These are phyloP conservation scores for Apaloderma vittatum DNA, from an alignment of 2,113 vertebrate genomes.

Conservation along the genomic window DNA sequence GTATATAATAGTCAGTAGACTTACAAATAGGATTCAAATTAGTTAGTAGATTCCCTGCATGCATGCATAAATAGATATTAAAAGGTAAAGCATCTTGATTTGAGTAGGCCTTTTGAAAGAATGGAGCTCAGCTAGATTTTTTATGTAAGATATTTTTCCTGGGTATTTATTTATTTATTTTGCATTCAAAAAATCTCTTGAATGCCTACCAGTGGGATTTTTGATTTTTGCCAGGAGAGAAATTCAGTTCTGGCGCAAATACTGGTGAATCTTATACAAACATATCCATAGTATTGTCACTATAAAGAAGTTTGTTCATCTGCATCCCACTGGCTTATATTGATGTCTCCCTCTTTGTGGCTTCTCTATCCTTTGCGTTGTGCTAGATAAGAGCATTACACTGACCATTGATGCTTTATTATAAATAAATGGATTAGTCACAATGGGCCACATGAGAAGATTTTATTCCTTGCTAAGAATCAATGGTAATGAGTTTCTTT, in stretches of 20 bases:
- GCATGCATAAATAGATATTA: background rate
- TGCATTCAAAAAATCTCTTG: slow-evolving; percentile 7
- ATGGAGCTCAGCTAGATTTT: background rate
- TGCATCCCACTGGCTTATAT: background rate
- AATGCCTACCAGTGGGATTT: background rate
- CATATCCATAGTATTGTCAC: background rate
- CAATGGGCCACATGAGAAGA: background rate
- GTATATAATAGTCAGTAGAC: background rate
- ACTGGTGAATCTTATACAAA: background rate
- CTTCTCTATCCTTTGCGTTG: background rate
- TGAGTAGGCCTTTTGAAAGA: background rate
- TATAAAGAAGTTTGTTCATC: background rate
- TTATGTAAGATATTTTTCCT: slow-evolving; percentile 19
- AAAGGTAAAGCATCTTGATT: slow-evolving; percentile 9
- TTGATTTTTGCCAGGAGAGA: background rate
- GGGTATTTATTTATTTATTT: slow-evolving; percentile 68
- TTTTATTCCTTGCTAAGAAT: background rate
- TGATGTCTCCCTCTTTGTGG: background rate
- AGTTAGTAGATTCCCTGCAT: background rate
- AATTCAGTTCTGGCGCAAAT: background rate
- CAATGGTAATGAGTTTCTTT: background rate
- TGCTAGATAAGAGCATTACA: background rate
- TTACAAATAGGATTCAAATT: slow-evolving; percentile 16
- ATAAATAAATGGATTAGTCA: slow-evolving; percentile 7
- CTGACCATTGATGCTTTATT: background rate